Evolutionary conservation across 2,797 vertebrate genomes (phyloP).

Genomic region (Nyctibius grandis): DNA sequence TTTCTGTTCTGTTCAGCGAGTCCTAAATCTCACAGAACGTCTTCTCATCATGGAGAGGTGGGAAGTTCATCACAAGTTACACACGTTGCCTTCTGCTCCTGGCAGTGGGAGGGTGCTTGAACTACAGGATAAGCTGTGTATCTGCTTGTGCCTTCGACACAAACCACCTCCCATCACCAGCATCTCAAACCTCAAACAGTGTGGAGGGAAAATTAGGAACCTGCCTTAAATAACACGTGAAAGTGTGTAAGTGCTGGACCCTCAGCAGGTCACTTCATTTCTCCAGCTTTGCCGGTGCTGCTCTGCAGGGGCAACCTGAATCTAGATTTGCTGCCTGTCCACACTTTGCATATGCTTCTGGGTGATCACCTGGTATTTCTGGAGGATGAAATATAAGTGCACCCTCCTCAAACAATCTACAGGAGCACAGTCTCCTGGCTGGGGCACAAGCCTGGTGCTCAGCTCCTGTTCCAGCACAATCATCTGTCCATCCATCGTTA

Average conservation of each 20-base stretch:
- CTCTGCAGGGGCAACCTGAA: neutral
- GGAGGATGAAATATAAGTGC: neutral
- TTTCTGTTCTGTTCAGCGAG: neutral
- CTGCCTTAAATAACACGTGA: neutral
- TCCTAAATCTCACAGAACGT: neutral
- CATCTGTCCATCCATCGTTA: neutral
- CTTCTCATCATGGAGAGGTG: neutral
- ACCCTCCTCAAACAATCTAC: neutral
- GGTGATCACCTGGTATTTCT: neutral
- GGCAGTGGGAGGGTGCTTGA: neutral
- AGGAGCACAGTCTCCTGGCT: neutral
- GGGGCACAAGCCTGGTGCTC: neutral
- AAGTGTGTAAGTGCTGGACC: neutral
- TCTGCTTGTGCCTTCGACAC: neutral
- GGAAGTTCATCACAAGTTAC: constrained; percentile 2
- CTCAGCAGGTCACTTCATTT: neutral
- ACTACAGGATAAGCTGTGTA: neutral
- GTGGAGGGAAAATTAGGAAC: neutral
- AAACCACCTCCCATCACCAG: neutral
- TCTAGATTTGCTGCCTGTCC: neutral
- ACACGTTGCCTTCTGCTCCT: neutral
- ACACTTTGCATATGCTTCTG: neutral
- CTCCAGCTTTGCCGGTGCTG: neutral
- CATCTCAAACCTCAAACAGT: neutral
- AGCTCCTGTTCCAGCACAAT: neutral